Evolutionary conservation across 1,140 invertebrate genomes (phyloP), one percentile per base, ranked within the genome.

Genomic region (Magallana ariakensis): DNA sequence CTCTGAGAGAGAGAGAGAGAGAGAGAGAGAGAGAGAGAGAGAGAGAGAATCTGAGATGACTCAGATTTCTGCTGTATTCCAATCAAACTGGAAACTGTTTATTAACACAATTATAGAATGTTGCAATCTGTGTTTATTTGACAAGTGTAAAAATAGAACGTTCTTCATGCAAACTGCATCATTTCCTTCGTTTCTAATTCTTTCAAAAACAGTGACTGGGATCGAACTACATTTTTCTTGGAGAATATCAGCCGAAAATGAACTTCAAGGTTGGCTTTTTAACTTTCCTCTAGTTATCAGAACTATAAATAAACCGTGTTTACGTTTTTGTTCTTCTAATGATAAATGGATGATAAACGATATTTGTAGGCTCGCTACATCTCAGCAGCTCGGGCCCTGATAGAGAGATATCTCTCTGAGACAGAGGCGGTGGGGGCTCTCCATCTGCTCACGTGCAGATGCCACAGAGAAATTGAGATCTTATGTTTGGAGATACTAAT

Each of bases 261-360:
- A 75, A 26, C 8, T 75, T 75, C 66, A 75, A 75, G 66, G 66
- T 33, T 75, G 16, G 22, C 62, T 66, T 66, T 75, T 75, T 26
- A 75, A 75, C 66, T 75, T 75, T 75, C 15, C 66, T 13, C 66
- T 75, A 10, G 22, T 75, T 75, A 75, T 75, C 66, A 26, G 22
- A 75, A 46, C 66, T 75, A 75, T 26, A 75, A 75, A 75, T 75
- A 75, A 75, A 75, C 19, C 33, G 66, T 75, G 22, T 33, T 75
- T 75, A 75, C 33, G 66, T 75, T 75, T 75, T 75, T 26, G 33
- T 75, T 19, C 66, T 75, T 75, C 10, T 26, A 75, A 13, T 75
- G 66, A 75, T 75, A 75, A 75, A 75, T 75, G 66, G 33, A 75
- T 75, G 66, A 75, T 75, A 75, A 75, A 75, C 66, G 66, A 75